Base-by-base conservation (phyloP, 2,797 vertebrate genomes). In the Myiothlypis chrysogaster region DNA sequence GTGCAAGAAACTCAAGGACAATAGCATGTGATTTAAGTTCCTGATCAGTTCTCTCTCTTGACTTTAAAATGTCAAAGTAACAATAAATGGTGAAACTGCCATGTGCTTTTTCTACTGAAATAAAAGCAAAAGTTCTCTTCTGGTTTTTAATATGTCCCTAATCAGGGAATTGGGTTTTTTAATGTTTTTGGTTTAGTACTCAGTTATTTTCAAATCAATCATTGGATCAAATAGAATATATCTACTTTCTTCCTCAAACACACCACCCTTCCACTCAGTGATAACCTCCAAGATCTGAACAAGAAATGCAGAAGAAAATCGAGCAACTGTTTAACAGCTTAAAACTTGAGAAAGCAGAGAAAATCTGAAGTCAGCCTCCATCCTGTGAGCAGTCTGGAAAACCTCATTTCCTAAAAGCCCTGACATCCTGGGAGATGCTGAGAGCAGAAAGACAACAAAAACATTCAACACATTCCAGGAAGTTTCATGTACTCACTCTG, bases 401-500 rank as follows among this genome's bases (percentile, higher is more conserved):
- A 84, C 9, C 10, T 95, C 95, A 72, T 79, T 81, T 89, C 94
- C 57, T 46, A 25, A 82, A 88, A 79, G 2, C 12, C 11, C 44
- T 41, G 88, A 72, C n/a, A 85, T 24, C 32, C 39, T 2, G 43
- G 34, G 50, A 69, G 89, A 71, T 47, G 66, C 78, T 72, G 59
- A 86, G 77, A 78, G 69, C 53, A 3, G 5, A 87, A 78, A 12
- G 43, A 69, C 52, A 94, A 49, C 71, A 83, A 30, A 91, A 83
- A 47, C 52, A 83, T 44, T 61, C 18, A 53, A 57, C 63, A 44
- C 39, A 47, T 47, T 41, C n/a, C 96, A 95, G 64, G 75, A 91
- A 94, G 61, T 90, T 81, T 83, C 30, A 72, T 86, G 92, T 94
- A 99, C 99, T 99, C 95, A 99, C 99, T 99, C 97, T 99, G 98